Evolutionary conservation across 2,888 invertebrate species (phyloP).

Genomic region (Glyphotaelius pellucidus): DNA sequence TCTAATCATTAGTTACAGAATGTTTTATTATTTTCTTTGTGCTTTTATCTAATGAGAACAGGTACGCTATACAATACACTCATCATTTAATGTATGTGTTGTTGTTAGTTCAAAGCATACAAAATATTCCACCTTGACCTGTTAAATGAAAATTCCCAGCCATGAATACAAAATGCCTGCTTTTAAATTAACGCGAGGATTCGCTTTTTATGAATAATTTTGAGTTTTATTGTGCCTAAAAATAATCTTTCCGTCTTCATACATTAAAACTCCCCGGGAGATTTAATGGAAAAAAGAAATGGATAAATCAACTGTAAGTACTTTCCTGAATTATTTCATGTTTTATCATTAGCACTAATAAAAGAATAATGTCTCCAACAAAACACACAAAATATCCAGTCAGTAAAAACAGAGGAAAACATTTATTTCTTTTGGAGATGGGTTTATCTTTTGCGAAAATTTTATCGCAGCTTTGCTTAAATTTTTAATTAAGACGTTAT

Average conservation of each 20-base stretch:
- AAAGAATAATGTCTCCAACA: neutral
- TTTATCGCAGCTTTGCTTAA: neutral
- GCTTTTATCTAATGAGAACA: neutral
- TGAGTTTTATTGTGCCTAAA: neutral
- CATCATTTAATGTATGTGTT: neutral
- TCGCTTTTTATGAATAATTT: neutral
- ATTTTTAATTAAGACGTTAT: neutral
- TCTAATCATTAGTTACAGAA: too few relatives aligned
- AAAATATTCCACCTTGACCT: neutral
- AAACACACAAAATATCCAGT: neutral
- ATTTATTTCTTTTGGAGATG: neutral
- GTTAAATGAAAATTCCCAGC: neutral
- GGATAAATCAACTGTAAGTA: neutral
- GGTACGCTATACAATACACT: too few relatives aligned
- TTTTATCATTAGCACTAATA: neutral
- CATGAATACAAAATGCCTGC: slow-evolving; percentile 2
- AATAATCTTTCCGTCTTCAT: neutral
- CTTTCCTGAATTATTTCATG: neutral
- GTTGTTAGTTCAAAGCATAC: neutral
- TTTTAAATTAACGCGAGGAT: neutral
- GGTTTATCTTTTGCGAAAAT: neutral
- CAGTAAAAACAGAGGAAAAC: neutral
- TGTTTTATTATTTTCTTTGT: neutral
- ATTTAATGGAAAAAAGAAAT: neutral
- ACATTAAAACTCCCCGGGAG: neutral